Conservation (phyloP, 1,140 invertebrate genomes). For the Drosophila cardini region DNA sequence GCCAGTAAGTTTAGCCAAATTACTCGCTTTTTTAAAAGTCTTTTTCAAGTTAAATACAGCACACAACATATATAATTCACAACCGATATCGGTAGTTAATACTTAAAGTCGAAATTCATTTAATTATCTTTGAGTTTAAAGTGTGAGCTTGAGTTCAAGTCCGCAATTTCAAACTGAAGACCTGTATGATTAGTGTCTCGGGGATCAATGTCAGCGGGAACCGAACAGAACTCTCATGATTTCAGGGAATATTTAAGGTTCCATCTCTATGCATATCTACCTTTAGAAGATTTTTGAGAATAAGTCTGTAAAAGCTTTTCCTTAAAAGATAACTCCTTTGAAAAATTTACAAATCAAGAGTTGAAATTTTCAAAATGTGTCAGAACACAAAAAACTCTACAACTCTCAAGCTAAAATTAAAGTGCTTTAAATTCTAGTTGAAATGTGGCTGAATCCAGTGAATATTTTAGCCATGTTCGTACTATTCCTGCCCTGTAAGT, state of each 20-base stretch:
- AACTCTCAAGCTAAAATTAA: neutral
- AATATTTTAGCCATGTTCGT: slow-evolving; percentile 5
- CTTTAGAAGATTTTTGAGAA: too few species aligned
- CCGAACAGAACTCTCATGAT: slow-evolving; percentile 1
- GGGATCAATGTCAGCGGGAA: too few species aligned
- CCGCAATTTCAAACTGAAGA: slow-evolving; percentile 24
- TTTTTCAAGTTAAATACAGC: neutral
- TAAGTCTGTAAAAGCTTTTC: slow-evolving; percentile 40
- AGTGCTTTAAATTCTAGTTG: neutral
- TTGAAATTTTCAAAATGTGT: neutral
- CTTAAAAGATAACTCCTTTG: too few species aligned
- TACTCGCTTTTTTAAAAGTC: neutral
- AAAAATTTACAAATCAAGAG: neutral
- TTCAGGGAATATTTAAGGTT: neutral
- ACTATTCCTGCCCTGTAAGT: slow-evolving; percentile 32
- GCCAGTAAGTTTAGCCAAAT: neutral
- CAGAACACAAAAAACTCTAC: neutral
- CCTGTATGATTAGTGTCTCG: slow-evolving; percentile 32
- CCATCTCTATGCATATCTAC: too few species aligned
- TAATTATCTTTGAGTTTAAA: neutral
- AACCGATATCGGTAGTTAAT: neutral
- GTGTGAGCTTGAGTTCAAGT: slow-evolving; percentile 9
- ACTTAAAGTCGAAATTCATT: neutral
- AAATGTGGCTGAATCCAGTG: neutral
- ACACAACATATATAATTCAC: neutral